These are phyloP conservation scores for Scarus forsteni DNA, from an alignment of 2,797 vertebrate species.

Conservation along the genomic window DNA sequence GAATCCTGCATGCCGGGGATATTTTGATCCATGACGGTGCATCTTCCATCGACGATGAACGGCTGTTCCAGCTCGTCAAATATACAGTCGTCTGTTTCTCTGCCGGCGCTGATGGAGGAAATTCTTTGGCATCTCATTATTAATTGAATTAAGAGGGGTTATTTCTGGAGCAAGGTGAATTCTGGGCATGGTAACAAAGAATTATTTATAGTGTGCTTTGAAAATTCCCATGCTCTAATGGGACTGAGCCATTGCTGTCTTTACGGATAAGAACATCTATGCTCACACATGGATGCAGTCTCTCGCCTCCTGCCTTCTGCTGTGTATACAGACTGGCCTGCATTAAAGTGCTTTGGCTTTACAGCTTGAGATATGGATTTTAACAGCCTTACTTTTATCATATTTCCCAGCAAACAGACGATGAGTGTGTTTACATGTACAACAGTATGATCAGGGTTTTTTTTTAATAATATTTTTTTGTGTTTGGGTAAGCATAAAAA, in stretches of 20 bases:
- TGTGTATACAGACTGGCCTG: conserved; percentile 32
- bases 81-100: conserved; percentile 37
- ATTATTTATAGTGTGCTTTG: conserved; percentile 73
- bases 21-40: conserved; percentile 69
- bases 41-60: conserved; percentile 34
- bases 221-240: conserved; percentile 61
- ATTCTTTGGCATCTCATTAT: conserved; percentile 68
- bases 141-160: conserved; percentile 70
- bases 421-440: too few species aligned
- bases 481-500: too few species aligned
- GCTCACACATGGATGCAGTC: conserved; percentile 7
- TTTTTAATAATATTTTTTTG: too few species aligned
- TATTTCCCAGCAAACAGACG: background rate
- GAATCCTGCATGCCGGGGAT: conserved; percentile 53
- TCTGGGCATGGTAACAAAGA: conserved; percentile 56
- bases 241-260: conserved; percentile 59
- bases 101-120: conserved; percentile 33
- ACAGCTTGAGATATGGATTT: background rate
- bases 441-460: too few species aligned
- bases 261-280: conserved; percentile 38
- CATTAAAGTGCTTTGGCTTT: background rate
- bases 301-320: conserved; percentile 3
- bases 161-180: conserved; percentile 72
- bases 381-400: background rate
- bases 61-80: conserved; percentile 30